phyloP scores from a whole-genome alignment of 2,888 invertebrate genomes.

The Notodonta ziczac region DNA sequence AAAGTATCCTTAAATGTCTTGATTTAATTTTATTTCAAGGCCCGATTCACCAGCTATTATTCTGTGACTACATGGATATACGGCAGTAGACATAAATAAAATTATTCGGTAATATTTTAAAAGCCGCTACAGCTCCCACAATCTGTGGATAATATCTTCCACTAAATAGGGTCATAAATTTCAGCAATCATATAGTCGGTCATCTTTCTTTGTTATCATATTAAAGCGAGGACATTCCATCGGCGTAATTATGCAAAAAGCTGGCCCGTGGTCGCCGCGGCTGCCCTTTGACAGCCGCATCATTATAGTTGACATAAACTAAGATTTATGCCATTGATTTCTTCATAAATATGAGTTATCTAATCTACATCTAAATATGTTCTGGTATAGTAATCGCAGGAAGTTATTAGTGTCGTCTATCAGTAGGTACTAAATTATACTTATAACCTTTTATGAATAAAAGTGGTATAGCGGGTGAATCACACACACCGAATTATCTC shows the following conservation, averaged over 20 bases:
- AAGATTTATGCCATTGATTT: conserved; percentile 79
- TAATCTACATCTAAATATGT: conserved; percentile 45
- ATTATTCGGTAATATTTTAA: too few relatives aligned
- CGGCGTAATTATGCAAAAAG: conserved; percentile 82
- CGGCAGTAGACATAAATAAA: too few relatives aligned
- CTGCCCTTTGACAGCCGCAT: conserved; percentile 77
- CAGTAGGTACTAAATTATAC: background rate
- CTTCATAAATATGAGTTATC: conserved; percentile 73
- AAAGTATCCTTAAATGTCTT: too few relatives aligned
- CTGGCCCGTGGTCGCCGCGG: conserved; percentile 78
- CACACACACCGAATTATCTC: too few relatives aligned
- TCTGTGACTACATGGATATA: too few relatives aligned
- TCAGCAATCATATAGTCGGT: conserved; percentile 62
- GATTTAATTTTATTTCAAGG: too few relatives aligned
- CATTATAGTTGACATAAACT: conserved; percentile 81
- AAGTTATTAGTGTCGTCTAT: conserved; percentile 7
- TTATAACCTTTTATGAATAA: background rate
- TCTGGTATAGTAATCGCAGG: conserved; percentile 15
- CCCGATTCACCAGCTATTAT: too few relatives aligned
- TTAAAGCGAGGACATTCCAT: conserved; percentile 79
- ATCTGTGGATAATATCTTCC: conserved; percentile 63
- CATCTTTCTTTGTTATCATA: conserved; percentile 82
- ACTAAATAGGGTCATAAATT: conserved; percentile 52
- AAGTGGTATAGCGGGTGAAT: too few relatives aligned
- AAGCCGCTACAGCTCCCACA: conserved; percentile 55